A percentile compares a stretch with the other conserved stretches of the same genome.
Conservation (phyloP, 2,888 invertebrate genomes). For the Apodemia hepburni region DNA sequence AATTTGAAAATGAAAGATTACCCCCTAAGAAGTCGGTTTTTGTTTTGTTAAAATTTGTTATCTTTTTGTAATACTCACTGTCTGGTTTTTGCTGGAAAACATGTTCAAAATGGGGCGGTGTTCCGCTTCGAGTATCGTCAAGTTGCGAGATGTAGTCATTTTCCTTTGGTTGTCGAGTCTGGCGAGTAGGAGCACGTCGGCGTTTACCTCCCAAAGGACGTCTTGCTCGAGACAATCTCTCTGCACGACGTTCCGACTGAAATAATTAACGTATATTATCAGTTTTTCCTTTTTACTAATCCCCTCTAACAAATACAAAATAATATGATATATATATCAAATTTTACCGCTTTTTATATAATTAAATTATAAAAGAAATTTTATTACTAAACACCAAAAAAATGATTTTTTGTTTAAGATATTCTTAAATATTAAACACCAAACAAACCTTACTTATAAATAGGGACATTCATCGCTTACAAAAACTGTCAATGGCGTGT, state of each 20-base stretch:
- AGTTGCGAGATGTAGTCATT: slow-evolving; percentile 52
- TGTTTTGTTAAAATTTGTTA: too few species aligned
- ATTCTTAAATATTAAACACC: too few species aligned
- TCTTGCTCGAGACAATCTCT: slow-evolving; percentile 65
- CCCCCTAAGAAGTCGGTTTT: too few species aligned
- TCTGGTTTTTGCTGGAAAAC: slow-evolving; percentile 59
- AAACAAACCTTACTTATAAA: too few species aligned
- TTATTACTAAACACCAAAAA: too few species aligned
- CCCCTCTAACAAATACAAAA: too few species aligned
- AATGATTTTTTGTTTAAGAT: too few species aligned
- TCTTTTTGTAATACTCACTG: slow-evolving; percentile 42
- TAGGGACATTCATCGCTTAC: too few species aligned
- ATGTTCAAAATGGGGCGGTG: slow-evolving; percentile 63
- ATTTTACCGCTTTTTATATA: background rate
- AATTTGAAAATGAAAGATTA: too few species aligned
- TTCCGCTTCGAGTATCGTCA: slow-evolving; percentile 55
- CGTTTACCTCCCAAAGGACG: slow-evolving; percentile 62
- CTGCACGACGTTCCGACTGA: slow-evolving; percentile 69
- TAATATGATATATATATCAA: background rate
- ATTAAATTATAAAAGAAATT: too few species aligned
- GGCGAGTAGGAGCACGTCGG: slow-evolving; percentile 54
- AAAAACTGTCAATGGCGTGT: too few species aligned
- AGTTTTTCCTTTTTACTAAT: too few species aligned
- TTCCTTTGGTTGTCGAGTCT: slow-evolving; percentile 59
- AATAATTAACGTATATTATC: slow-evolving; percentile 14